phyloP scores from a whole-genome alignment of 1,140 invertebrate genomes.

The Bombus turneri region DNA sequence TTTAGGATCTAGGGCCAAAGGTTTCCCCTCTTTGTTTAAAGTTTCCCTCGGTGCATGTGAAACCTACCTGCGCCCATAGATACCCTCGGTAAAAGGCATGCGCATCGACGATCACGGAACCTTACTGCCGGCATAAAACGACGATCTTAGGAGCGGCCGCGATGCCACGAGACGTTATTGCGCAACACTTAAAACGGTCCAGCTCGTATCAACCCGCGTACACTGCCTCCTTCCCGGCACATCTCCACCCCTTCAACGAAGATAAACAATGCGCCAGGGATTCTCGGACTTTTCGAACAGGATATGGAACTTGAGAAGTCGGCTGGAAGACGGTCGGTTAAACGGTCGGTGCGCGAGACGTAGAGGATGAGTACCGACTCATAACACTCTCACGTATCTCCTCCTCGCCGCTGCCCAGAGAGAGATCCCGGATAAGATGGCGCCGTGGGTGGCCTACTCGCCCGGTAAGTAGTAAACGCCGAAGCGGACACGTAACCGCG shows the following conservation, averaged over 20 bases:
- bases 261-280: conserved; percentile 71
- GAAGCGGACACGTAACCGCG: conserved; percentile 67
- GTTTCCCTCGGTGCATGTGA: background rate
- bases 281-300: conserved; percentile 72
- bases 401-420: conserved; percentile 48
- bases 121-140: background rate
- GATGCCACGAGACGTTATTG: conserved; percentile 65
- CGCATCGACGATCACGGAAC: conserved; percentile 58
- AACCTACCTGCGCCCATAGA: conserved; percentile 53
- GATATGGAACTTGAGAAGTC: conserved; percentile 81
- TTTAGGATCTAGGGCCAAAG: conserved; percentile 46
- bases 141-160: conserved; percentile 56
- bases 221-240: conserved; percentile 25
- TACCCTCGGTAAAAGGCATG: conserved; percentile 47
- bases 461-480: conserved; percentile 70
- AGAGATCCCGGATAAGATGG: conserved; percentile 79
- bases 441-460: conserved; percentile 79
- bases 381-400: conserved; percentile 71
- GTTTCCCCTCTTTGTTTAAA: conserved; percentile 23
- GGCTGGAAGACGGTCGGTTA: conserved; percentile 59
- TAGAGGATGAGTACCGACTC: conserved; percentile 73
- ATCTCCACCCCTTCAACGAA: conserved; percentile 38
- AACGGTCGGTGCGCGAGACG: conserved; percentile 44
- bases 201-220: conserved; percentile 59
- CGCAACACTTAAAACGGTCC: conserved; percentile 65